phyloP scores from a whole-genome alignment of 2,797 vertebrate species.

The Hafferia zeledoni region DNA sequence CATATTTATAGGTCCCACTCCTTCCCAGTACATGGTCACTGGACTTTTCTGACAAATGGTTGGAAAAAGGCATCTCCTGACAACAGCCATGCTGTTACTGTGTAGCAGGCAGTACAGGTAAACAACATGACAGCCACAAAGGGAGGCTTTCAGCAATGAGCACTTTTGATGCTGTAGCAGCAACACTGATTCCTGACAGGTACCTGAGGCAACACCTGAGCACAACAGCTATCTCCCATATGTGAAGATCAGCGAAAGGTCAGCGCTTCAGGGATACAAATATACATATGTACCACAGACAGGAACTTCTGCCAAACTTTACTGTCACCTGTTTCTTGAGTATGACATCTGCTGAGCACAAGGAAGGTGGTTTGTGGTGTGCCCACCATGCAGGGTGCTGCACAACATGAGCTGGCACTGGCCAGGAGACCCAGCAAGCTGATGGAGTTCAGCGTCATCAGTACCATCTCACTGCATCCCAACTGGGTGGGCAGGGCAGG shows the following conservation, averaged over 20 bases:
- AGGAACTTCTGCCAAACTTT: background rate
- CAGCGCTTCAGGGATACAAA: background rate
- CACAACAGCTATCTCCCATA: background rate
- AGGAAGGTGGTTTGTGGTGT: fast-evolving
- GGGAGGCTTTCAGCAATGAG: background rate
- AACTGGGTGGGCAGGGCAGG: background rate
- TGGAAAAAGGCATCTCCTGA: background rate
- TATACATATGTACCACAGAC: background rate
- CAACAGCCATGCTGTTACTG: background rate
- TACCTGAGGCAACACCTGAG: background rate
- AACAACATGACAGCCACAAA: background rate
- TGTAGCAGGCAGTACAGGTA: background rate
- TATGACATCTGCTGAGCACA: background rate
- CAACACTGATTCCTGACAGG: background rate
- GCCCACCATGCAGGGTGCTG: background rate
- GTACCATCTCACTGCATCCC: fast-evolving
- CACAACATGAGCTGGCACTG: fast-evolving
- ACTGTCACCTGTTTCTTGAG: background rate
- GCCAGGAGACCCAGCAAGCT: fast-evolving
- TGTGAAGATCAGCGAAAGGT: background rate
- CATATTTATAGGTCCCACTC: background rate
- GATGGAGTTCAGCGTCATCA: background rate
- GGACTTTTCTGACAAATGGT: background rate
- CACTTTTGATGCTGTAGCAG: background rate
- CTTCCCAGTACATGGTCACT: fast-evolving